Evolutionary conservation across 2,113 vertebrate genomes (phyloP), one percentile per base, ranked within the genome.

Genomic region (Holacanthus passer): DNA sequence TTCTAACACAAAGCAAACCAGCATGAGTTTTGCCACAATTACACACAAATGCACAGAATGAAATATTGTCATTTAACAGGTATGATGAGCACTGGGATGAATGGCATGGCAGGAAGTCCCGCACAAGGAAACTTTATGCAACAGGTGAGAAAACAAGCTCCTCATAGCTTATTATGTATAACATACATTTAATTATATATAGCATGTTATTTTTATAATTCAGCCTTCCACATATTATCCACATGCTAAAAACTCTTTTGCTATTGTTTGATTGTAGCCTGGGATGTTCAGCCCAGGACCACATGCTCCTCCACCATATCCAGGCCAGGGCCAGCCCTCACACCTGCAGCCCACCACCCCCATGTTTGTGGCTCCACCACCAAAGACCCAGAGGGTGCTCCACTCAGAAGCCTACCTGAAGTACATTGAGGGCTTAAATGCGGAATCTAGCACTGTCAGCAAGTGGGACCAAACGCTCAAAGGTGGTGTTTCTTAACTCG

Each of bases 321-420:
- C 98, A 3, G 96, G 97, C 68, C 97, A 97, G 84, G 95, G 94
- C 84, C 96, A 96, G 79, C 96, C 96, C 0, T 95, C 97, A 22
- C 94, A 97, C 88, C 96, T 98, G 88, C 97, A 98, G 93, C 98
- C 97, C 52, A 95, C 96, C 37, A 96, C 96, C 0, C 98, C 98
- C 39, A 97, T 99, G 95, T 99, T 99, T 78, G 96, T 99, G 68
- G 97, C 97, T 64, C 98, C 98, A 17, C 98, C 98, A 85, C 98
- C 98, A 88, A 98, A 98, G 95, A 97, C 98, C 16, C 98, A 99
- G 72, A 94, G 97, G 81, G 96, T 99, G 81, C 96, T 99, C 16
- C 98, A 99, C 86, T 99, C 98, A 4, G 98, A 99, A 89, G 98
- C 98, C 83, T 99, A 99, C 84, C 93, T 99, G 82, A 99, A 99